Conservation (phyloP, 2,888 invertebrate species). For the Zhengitettix transpicula region DNA sequence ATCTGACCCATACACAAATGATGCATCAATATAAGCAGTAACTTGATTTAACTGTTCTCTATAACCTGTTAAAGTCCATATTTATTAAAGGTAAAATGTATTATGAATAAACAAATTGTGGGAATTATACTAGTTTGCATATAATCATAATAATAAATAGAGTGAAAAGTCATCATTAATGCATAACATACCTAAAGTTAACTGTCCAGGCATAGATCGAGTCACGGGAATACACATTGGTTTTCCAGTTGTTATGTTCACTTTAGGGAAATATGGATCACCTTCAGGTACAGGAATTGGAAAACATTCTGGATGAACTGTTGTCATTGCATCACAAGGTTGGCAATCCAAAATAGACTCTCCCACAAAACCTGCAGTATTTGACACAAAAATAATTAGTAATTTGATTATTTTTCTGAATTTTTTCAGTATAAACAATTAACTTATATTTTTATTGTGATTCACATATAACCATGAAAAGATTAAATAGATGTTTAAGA, state of each 20-base stretch:
- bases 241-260: constrained; percentile 24
- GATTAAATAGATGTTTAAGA: neutral
- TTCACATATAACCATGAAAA: neutral
- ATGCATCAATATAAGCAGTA: constrained; percentile 29
- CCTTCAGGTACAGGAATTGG: constrained; percentile 32
- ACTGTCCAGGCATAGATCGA: constrained; percentile 27
- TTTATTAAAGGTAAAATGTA: neutral
- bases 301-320: constrained; percentile 33
- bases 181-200: constrained; percentile 26
- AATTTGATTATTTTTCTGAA: no score
- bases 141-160: no score
- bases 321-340: constrained; percentile 29
- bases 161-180: neutral
- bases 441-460: neutral
- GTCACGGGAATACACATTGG: constrained; percentile 34
- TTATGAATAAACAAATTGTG: neutral
- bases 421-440: neutral
- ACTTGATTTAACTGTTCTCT: constrained; percentile 34
- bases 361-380: constrained; percentile 22
- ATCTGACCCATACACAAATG: constrained; percentile 31
- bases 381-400: neutral
- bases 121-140: no score
- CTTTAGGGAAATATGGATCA: constrained; percentile 32
- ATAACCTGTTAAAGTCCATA: constrained; percentile 18
- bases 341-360: constrained; percentile 29